phyloP scores from a whole-genome alignment of 2,797 vertebrate species.

The Buceros bicornis region DNA sequence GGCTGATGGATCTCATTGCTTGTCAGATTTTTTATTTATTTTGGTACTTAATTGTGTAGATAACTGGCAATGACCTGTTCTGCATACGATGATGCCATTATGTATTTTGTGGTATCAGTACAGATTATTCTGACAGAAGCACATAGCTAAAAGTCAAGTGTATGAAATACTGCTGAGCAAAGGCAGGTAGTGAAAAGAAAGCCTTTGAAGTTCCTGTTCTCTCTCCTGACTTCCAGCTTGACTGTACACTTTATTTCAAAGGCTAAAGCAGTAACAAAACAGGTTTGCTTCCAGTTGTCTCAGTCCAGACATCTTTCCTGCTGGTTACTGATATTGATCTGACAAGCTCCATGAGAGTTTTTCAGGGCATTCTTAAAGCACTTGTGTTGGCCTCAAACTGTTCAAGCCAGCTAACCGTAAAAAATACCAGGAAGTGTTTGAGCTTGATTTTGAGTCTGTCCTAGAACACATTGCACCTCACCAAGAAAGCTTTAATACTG shows the following conservation, averaged over 20 bases:
- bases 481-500: background rate
- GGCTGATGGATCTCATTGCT: background rate
- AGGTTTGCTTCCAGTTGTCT: conserved; percentile 54
- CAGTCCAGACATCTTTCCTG: conserved; percentile 31
- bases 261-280: conserved; percentile 20
- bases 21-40: background rate
- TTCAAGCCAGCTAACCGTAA: background rate
- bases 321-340: conserved; percentile 53
- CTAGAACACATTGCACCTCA: background rate
- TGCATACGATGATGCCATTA: background rate
- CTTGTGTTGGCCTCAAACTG: background rate
- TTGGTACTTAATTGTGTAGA: background rate
- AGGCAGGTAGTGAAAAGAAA: background rate
- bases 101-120: background rate
- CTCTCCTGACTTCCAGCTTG: conserved; percentile 40
- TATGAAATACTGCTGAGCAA: background rate
- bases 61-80: background rate
- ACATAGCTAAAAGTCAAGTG: background rate
- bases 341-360: conserved; percentile 12
- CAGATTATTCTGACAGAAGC: conserved; percentile 6
- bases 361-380: conserved; percentile 3
- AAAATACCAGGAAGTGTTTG: background rate
- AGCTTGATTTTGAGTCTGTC: background rate
- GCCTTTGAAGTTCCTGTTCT: conserved; percentile 38
- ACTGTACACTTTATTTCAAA: conserved; percentile 39